Conservation (phyloP, 2,888 invertebrate genomes). For the Leptothorax acervorum region DNA sequence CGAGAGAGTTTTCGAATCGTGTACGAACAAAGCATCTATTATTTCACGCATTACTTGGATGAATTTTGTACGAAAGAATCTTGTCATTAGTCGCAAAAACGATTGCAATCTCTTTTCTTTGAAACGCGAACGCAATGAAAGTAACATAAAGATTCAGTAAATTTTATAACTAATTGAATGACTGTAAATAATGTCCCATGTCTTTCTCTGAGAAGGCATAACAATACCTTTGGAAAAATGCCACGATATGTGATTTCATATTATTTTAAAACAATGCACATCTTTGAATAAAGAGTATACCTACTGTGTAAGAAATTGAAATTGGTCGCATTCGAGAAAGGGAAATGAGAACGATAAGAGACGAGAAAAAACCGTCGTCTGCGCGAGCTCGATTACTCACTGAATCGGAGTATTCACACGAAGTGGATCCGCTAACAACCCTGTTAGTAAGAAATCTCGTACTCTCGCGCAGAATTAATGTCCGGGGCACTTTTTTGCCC, state of each 20-base stretch:
- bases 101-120: not conserved
- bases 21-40: not conserved
- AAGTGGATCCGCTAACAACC: constrained; percentile 71
- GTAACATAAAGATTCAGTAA: not conserved
- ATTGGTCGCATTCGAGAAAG: not conserved
- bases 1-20: not conserved
- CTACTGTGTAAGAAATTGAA: not conserved
- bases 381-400: constrained; percentile 54
- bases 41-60: too few species aligned
- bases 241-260: not conserved
- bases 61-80: not conserved
- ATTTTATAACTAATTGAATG: not conserved
- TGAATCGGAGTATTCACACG: constrained; percentile 75
- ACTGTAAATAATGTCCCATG: not conserved
- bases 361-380: not conserved
- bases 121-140: not conserved
- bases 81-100: not conserved
- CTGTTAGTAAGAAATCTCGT: constrained; percentile 65
- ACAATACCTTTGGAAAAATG: not conserved
- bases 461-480: constrained; percentile 14
- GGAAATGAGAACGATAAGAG: not conserved
- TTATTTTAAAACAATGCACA: not conserved
- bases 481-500: not conserved
- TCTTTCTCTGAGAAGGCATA: not conserved
- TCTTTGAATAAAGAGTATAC: not conserved